Base-by-base conservation (phyloP, 2,888 invertebrate genomes). In the Ellobium chinense region DNA sequence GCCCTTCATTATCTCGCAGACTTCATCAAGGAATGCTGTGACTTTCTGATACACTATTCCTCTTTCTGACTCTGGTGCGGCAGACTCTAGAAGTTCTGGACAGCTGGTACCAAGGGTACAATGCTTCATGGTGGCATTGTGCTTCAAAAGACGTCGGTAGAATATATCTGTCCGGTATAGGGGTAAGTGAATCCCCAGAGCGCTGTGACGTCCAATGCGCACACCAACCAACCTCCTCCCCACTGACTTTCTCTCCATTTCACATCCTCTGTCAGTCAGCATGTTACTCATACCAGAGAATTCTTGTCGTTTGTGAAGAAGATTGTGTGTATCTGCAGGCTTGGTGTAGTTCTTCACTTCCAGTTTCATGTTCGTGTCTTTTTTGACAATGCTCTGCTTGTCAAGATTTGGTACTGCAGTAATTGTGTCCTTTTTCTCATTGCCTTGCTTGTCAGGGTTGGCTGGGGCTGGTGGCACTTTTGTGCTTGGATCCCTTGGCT, bases 71-170 rank as follows among this genome's bases (percentile, higher is more conserved):
- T 86, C 82, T 90, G 98, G 97, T 27, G 56, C 69, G 34, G 29
- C 34, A 24, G 78, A 27, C 21, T 78, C 70, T 18, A 62, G 34
- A 4, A 78, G 18, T 92, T 98, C 97, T 0, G 98, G 97, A 91
- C 97, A 97, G 80, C 97, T 97, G 18, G 96, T 97, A 0, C 97
- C 97, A 62, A 75, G 73, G 34, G 34, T 76, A 68, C 54, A 78
- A 39, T 21, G 68, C 54, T 39, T 72, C 14, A 62, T 72, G 29
- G 29, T 29, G 14, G 46, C 58, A 37, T 63, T 76, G 46, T 62
- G 65, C 77, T 46, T 66, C 29, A 65, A 24, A 37, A 91, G 82
- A n/a, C 92, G 91, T 14, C 92, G 87, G 81, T 92, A 92, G 82
- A 92, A 92, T 60, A 92, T 88, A 83, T 92, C 92, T 82, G 90